Percentiles rank a stretch among this genome's conserved stretches.
Evolutionary conservation across 2,113 vertebrate genomes (phyloP).

Genomic region (Dolichotis patagonum): DNA sequence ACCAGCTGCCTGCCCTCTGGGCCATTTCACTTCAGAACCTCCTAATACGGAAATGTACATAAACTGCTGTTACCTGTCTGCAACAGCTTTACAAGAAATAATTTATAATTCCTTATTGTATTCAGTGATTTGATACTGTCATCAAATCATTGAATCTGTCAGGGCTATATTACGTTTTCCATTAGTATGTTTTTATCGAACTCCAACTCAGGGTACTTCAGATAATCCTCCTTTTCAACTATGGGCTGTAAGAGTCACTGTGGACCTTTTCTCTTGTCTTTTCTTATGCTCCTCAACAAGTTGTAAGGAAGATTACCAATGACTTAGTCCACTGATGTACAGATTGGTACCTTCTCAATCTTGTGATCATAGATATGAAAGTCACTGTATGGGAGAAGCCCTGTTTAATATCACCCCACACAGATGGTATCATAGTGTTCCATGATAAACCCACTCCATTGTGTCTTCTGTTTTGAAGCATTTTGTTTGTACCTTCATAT

Average conservation of each 20-base stretch:
- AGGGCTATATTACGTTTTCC: background rate
- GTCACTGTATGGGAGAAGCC: background rate
- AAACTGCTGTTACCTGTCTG: background rate
- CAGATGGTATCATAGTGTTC: background rate
- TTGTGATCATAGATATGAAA: background rate
- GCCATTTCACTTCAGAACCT: background rate
- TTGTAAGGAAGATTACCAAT: background rate
- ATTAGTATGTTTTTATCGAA: background rate
- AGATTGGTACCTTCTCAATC: background rate
- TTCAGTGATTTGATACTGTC: too few relatives aligned
- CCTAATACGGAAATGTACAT: background rate
- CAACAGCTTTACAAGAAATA: background rate
- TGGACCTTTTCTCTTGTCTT: background rate
- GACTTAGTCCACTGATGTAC: background rate
- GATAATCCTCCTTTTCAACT: background rate
- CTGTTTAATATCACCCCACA: background rate
- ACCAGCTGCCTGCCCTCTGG: background rate
- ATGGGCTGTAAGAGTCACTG: background rate
- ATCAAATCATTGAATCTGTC: background rate
- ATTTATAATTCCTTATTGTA: background rate
- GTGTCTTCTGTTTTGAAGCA: background rate
- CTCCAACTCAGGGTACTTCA: background rate
- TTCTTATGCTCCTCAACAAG: background rate
- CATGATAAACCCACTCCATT: background rate
- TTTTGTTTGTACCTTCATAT: background rate